Conservation (phyloP, 2,888 invertebrate species). For the Tetragonula carbonaria region DNA sequence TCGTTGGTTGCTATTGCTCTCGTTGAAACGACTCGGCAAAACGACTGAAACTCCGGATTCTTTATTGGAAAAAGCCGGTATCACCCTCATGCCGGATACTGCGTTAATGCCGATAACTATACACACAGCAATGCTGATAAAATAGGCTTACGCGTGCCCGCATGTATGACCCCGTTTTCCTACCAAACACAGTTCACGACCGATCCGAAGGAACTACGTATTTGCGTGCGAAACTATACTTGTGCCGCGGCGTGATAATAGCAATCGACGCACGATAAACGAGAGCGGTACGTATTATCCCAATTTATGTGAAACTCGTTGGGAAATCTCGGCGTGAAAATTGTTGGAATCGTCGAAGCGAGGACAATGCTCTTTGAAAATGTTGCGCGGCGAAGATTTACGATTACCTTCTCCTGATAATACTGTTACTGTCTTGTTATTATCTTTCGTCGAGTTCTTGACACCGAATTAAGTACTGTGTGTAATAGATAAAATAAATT, state of each 20-base stretch:
- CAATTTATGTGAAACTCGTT: not conserved
- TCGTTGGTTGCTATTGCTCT: too few species aligned
- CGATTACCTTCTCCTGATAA: too few species aligned
- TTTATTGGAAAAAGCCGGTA: conserved; percentile 44
- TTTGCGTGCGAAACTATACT: conserved; percentile 1
- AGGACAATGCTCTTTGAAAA: too few species aligned
- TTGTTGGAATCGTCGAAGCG: too few species aligned
- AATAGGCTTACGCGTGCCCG: conserved; percentile 62
- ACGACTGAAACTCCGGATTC: not conserved
- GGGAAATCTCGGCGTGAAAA: not conserved
- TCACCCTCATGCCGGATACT: conserved; percentile 33
- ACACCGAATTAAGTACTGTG: too few species aligned
- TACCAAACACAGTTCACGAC: conserved; percentile 46
- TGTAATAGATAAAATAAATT: too few species aligned
- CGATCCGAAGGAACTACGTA: conserved; percentile 13
- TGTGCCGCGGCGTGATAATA: not conserved
- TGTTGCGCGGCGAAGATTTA: too few species aligned
- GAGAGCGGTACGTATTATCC: not conserved
- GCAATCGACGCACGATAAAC: not conserved
- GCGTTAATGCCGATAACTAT: conserved; percentile 50
- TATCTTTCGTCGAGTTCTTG: too few species aligned
- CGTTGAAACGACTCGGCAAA: not conserved
- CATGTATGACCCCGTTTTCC: conserved; percentile 69
- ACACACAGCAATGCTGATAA: conserved; percentile 35
- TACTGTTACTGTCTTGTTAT: too few species aligned